Percentiles rank a stretch among this genome's conserved stretches.
These are phyloP conservation scores for Lepidiolamprologus cunningtoni DNA, from an alignment of 2,113 vertebrate species.

Conservation along the genomic window DNA sequence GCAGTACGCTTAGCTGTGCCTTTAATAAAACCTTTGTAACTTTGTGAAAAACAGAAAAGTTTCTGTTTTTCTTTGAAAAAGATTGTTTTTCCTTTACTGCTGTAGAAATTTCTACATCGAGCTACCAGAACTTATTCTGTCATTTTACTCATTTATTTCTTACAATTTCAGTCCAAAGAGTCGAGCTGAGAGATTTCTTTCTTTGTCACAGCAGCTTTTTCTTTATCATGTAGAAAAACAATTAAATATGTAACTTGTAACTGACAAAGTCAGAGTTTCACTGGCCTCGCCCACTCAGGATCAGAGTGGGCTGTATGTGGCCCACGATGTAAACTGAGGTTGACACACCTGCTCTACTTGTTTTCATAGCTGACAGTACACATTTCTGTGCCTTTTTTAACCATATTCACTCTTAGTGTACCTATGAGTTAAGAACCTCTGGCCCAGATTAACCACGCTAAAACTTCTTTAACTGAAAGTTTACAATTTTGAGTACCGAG, in stretches of 20 bases:
- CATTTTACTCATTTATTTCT: background rate
- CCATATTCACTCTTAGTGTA: background rate
- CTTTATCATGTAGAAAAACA: background rate
- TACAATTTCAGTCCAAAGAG: background rate
- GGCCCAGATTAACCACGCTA: background rate
- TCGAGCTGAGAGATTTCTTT: background rate
- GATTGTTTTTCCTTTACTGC: background rate
- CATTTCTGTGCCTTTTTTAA: background rate
- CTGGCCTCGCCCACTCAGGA: background rate
- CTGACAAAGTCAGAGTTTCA: background rate
- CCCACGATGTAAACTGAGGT: rapidly evolving
- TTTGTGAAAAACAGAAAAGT: background rate
- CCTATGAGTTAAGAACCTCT: rapidly evolving
- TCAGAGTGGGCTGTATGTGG: background rate
- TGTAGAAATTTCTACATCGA: background rate
- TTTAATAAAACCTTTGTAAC: background rate
- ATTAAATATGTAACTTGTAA: background rate
- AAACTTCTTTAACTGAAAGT: background rate
- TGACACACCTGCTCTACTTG: background rate
- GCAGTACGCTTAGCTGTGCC: background rate
- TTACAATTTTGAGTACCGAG: background rate
- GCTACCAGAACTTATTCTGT: background rate
- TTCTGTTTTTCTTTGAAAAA: background rate
- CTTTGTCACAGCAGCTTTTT: background rate
- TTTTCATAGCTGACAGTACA: background rate